Percentiles rank a stretch among this genome's conserved stretches.
Evolutionary conservation across 2,888 invertebrate species (phyloP).

Genomic region (Hydroisotoma schaefferi): DNA sequence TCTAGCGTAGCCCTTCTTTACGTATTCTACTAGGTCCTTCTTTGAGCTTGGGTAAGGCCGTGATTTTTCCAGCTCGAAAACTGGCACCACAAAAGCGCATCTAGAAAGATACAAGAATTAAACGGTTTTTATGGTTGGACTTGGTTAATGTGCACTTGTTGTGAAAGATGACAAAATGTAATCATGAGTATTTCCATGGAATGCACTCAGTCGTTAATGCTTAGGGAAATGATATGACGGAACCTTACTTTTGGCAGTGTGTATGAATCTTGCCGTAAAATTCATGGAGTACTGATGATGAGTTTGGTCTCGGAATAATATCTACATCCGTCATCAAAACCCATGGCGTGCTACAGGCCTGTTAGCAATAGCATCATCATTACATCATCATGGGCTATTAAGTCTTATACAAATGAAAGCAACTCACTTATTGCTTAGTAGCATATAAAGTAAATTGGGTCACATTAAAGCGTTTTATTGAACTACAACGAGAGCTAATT

Average conservation of each 20-base stretch:
- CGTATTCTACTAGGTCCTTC: slow-evolving; percentile 69
- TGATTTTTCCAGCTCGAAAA: slow-evolving; percentile 78
- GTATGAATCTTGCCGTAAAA: slow-evolving; percentile 45
- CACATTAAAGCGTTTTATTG: not conserved
- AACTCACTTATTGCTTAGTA: too few species aligned
- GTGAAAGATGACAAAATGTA: not conserved
- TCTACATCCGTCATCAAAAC: slow-evolving; percentile 85
- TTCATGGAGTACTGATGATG: slow-evolving; percentile 62
- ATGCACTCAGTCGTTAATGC: not conserved
- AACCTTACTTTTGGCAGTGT: slow-evolving; percentile 46
- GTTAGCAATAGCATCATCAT: slow-evolving; percentile 10
- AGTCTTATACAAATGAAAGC: too few species aligned
- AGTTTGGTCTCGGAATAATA: slow-evolving; percentile 73
- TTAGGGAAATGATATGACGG: not conserved
- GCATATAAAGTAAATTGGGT: too few species aligned
- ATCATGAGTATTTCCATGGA: not conserved
- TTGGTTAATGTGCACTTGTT: not conserved
- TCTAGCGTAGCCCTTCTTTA: slow-evolving; percentile 74
- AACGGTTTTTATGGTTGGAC: not conserved
- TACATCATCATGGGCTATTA: not conserved
- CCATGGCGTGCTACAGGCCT: slow-evolving; percentile 69
- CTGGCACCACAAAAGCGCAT: slow-evolving; percentile 86
- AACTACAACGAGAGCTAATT: too few species aligned
- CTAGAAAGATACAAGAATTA: slow-evolving; percentile 49
- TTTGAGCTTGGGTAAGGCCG: slow-evolving; percentile 78